Percentiles rank a stretch among this genome's conserved stretches.
Evolutionary conservation across 1,140 invertebrate species (phyloP).

Genomic region (Lordiphosa mommai): DNA sequence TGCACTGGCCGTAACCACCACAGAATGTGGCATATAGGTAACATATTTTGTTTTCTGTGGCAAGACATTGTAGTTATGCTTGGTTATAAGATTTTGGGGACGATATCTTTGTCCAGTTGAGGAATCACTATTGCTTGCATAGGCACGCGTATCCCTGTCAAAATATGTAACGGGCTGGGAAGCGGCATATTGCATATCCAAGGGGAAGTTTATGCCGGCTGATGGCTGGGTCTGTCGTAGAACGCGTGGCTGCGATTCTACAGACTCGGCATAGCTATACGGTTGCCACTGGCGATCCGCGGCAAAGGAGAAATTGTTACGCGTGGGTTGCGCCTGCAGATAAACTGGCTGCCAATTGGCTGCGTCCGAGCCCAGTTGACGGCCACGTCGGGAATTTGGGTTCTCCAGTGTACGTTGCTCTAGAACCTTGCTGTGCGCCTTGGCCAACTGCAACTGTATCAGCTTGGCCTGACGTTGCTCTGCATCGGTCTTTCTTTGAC

Average conservation of each 20-base stretch:
- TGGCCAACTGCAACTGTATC: slow-evolving; percentile 58
- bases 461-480: slow-evolving; percentile 64
- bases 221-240: slow-evolving; percentile 22
- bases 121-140: slow-evolving; percentile 18
- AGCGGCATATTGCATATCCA: slow-evolving; percentile 44
- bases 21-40: slow-evolving; percentile 57
- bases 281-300: slow-evolving; percentile 50
- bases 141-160: slow-evolving; percentile 35
- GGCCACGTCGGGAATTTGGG: slow-evolving; percentile 20
- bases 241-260: slow-evolving; percentile 22
- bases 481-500: slow-evolving; percentile 57
- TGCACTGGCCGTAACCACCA: slow-evolving; percentile 57
- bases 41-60: slow-evolving; percentile 59
- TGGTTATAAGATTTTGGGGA: slow-evolving; percentile 59
- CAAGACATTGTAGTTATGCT: slow-evolving; percentile 56
- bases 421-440: slow-evolving; percentile 50
- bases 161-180: slow-evolving; percentile 36
- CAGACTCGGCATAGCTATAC: slow-evolving; percentile 9
- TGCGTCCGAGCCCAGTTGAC: slow-evolving; percentile 16
- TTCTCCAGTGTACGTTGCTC: slow-evolving; percentile 32
- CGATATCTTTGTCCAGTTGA: slow-evolving; percentile 9
- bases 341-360: slow-evolving; percentile 34
- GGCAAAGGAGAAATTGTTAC: slow-evolving; percentile 25
- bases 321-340: slow-evolving; percentile 24
- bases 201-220: slow-evolving; percentile 21